Percentiles rank a stretch among this genome's conserved stretches.
Conservation (phyloP, 2,888 invertebrate species). For the Bimastos eiseni region DNA sequence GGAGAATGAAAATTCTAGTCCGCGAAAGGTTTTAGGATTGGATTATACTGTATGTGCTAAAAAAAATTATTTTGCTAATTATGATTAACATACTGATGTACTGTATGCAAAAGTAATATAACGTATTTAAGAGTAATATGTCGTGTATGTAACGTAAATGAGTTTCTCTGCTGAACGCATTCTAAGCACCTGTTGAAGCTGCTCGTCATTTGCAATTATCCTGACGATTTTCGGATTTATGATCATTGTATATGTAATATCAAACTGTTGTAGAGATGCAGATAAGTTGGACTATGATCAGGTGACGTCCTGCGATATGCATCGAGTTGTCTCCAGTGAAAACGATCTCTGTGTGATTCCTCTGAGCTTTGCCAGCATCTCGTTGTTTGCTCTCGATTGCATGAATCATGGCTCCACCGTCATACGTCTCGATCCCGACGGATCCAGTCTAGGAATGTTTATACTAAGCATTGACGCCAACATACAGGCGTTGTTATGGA, state of each 20-base stretch:
- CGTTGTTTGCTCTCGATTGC: slow-evolving; percentile 27
- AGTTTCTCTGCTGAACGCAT: background rate
- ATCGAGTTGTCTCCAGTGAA: background rate
- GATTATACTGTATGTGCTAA: too few relatives aligned
- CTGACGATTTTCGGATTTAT: background rate
- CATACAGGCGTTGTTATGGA: slow-evolving; percentile 82
- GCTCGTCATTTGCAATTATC: background rate
- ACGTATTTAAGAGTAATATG: too few relatives aligned
- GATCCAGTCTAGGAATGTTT: slow-evolving; percentile 69
- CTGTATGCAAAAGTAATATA: too few relatives aligned
- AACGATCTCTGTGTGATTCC: background rate
- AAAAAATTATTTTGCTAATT: too few relatives aligned
- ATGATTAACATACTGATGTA: too few relatives aligned
- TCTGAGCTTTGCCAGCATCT: background rate
- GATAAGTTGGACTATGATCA: background rate
- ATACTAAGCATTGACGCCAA: slow-evolving; percentile 82
- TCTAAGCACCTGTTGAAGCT: background rate
- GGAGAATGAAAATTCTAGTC: too few relatives aligned
- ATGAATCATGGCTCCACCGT: slow-evolving; percentile 77
- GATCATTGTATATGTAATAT: background rate
- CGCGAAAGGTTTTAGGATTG: too few relatives aligned
- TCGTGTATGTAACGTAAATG: background rate
- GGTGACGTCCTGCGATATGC: background rate
- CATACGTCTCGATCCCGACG: slow-evolving; percentile 79
- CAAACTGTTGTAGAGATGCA: slow-evolving; percentile 2